Percentiles rank a stretch among this genome's conserved stretches.
These are phyloP conservation scores for Neodiprion fabricii DNA, from an alignment of 1,140 invertebrate species.

Conservation along the genomic window DNA sequence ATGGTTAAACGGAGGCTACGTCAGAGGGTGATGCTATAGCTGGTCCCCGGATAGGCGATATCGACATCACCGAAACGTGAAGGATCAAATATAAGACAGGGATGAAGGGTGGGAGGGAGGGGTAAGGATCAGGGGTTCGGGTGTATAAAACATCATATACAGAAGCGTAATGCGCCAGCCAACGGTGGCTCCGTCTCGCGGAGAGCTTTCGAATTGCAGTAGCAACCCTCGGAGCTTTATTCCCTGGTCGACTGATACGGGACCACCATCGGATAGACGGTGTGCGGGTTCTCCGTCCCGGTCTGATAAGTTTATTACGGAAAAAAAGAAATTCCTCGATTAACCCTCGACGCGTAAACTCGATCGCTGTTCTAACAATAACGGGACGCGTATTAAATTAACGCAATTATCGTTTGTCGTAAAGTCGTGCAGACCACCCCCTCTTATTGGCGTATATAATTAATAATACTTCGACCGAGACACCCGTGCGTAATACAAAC, in stretches of 20 bases:
- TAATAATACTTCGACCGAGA: too few relatives aligned
- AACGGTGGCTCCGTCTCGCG: slow-evolving; percentile 6
- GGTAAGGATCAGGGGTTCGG: neutral
- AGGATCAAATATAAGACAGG: neutral
- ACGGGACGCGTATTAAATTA: neutral
- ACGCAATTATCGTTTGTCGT: neutral
- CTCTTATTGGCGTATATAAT: too few relatives aligned
- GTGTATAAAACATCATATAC: neutral
- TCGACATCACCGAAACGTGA: slow-evolving; percentile 2
- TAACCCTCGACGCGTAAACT: neutral
- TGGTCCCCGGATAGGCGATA: neutral
- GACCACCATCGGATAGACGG: neutral
- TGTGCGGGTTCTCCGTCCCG: neutral
- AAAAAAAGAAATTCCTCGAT: neutral
- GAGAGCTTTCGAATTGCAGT: slow-evolving; percentile 1
- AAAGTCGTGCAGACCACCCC: too few relatives aligned
- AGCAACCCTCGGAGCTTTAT: slow-evolving; percentile 2
- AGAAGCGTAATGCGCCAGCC: slow-evolving; percentile 4
- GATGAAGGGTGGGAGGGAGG: neutral
- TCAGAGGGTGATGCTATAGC: neutral
- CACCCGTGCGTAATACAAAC: neutral
- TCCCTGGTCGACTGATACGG: neutral
- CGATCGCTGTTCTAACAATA: neutral
- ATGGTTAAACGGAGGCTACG: neutral
- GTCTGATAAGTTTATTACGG: neutral